Percentiles rank a stretch among this genome's conserved stretches.
phyloP scores from a whole-genome alignment of 1,140 invertebrate species.

The Thalassaphorura encarpata region DNA sequence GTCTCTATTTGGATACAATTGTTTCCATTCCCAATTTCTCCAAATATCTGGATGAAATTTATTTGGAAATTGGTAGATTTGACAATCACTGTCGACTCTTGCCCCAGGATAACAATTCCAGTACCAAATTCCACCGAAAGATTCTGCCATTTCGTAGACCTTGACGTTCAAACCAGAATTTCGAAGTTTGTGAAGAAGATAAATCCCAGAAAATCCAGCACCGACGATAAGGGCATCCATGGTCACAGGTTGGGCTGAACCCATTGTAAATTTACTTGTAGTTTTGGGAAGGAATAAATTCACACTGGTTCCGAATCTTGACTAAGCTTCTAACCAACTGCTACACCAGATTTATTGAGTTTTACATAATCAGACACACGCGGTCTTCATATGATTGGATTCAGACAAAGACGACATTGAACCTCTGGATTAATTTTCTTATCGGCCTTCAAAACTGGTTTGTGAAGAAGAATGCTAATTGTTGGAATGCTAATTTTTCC shows the following conservation, averaged over 20 bases:
- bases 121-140: conserved; percentile 13
- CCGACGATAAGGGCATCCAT: conserved; percentile 8
- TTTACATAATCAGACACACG: no score
- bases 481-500: no score
- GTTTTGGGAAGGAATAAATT: no score
- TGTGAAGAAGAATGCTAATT: no score
- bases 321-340: no score
- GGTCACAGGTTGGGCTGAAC: neutral
- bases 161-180: conserved; percentile 5
- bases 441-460: no score
- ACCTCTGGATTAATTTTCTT: no score
- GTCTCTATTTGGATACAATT: conserved; percentile 1
- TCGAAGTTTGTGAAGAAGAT: conserved; percentile 1
- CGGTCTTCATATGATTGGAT: no score
- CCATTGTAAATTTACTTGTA: neutral
- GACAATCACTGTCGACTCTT: conserved; percentile 1
- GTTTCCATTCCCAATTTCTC: conserved; percentile 3
- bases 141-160: conserved; percentile 3
- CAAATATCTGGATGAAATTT: conserved; percentile 1
- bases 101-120: conserved; percentile 16
- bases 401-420: no score
- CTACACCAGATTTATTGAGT: no score
- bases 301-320: no score
- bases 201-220: conserved; percentile 5
- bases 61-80: conserved; percentile 6